Conservation (phyloP, 1,140 invertebrate genomes). For the Triops longicaudatus region DNA sequence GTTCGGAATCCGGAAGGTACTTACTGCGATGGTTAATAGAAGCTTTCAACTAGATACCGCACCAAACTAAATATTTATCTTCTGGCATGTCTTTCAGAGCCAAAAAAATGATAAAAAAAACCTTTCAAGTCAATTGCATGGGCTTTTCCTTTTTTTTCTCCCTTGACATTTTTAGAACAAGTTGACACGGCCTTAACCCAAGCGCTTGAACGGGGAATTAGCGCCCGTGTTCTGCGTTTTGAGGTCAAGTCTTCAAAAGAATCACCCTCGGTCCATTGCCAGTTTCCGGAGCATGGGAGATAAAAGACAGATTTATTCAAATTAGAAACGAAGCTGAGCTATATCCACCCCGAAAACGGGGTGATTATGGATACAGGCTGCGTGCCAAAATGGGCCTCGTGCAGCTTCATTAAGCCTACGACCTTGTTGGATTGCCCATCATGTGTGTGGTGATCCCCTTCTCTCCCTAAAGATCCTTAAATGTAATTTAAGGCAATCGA, state of each 20-base stretch:
- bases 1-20: no score
- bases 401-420: not conserved
- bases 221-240: not conserved
- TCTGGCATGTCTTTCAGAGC: not conserved
- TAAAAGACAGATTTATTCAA: not conserved
- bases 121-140: not conserved
- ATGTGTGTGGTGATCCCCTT: not conserved
- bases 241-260: not conserved
- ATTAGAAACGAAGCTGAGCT: not conserved
- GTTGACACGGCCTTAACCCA: no score
- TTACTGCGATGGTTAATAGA: no score
- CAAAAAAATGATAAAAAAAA: not conserved
- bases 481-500: not conserved
- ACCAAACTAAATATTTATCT: not conserved
- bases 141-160: not conserved
- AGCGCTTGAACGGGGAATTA: not conserved
- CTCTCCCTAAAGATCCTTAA: not conserved
- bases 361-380: not conserved
- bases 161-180: no score
- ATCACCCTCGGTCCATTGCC: not conserved
- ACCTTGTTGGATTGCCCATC: not conserved
- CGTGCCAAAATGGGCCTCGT: slow-evolving; percentile 4
- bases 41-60: no score
- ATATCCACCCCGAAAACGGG: not conserved
- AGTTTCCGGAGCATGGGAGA: not conserved